phyloP scores from a whole-genome alignment of 2,888 invertebrate species.

The Lingula anatina region DNA sequence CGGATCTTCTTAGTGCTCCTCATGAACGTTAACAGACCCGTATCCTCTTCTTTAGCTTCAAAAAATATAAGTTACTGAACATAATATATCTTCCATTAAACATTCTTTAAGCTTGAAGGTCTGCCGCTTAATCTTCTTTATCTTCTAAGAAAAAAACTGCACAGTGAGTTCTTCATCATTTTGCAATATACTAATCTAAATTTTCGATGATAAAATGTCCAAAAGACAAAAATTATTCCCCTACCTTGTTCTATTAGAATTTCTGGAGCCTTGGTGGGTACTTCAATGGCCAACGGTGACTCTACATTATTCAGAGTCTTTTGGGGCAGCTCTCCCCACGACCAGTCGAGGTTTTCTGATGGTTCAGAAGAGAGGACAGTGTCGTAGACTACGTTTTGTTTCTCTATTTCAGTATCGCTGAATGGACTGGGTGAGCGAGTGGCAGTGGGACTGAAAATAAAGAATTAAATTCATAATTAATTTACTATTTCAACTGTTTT shows the following conservation, averaged over 20 bases:
- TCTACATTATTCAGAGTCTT: too few species aligned
- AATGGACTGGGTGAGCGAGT: constrained; percentile 25
- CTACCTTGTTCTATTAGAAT: too few species aligned
- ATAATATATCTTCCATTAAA: background rate
- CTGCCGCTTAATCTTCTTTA: too few species aligned
- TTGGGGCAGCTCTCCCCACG: constrained; percentile 38
- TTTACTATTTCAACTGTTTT: background rate
- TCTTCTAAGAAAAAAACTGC: too few species aligned
- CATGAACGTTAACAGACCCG: constrained; percentile 92
- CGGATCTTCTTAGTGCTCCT: constrained; percentile 49
- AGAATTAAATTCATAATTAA: background rate
- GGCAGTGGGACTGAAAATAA: constrained; percentile 20
- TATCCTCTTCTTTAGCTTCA: constrained; percentile 29
- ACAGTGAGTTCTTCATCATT: too few species aligned
- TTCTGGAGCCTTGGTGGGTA: too few species aligned
- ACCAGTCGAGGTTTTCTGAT: constrained; percentile 28
- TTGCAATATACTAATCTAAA: too few species aligned
- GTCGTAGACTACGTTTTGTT: constrained; percentile 63
- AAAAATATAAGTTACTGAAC: background rate
- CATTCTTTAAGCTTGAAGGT: too few species aligned
- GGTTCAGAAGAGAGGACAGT: constrained; percentile 13
- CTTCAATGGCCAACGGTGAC: too few species aligned
- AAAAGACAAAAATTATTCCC: too few species aligned
- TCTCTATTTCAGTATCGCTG: constrained; percentile 90
- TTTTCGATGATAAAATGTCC: too few species aligned